phyloP scores from a whole-genome alignment of 2,113 vertebrate species.

The Pseudopipra pipra region DNA sequence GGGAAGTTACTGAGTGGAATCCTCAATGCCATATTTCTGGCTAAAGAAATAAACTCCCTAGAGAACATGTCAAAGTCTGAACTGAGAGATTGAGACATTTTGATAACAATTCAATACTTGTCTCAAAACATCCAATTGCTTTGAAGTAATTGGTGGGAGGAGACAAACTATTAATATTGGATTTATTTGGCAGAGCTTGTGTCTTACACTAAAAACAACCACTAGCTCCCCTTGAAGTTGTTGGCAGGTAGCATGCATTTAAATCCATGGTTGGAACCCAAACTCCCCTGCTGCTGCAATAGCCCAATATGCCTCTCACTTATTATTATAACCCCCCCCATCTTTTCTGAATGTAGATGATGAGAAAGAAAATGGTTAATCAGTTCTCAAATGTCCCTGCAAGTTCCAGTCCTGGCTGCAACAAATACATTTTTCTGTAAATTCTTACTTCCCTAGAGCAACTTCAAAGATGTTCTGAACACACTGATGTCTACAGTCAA shows the following conservation, averaged over 20 bases:
- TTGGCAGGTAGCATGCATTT: conserved; percentile 2
- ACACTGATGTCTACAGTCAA: neutral
- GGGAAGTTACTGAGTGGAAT: conserved; percentile 70
- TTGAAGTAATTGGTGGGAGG: conserved; percentile 42
- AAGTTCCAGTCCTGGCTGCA: neutral
- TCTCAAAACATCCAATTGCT: conserved; percentile 43
- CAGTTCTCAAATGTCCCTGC: neutral
- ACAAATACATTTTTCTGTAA: neutral
- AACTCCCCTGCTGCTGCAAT: neutral
- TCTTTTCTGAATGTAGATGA: neutral
- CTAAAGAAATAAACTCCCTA: conserved; percentile 43
- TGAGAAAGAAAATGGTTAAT: neutral
- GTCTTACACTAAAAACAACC: neutral
- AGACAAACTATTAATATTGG: conserved; percentile 41
- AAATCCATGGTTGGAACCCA: neutral
- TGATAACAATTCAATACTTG: conserved; percentile 59
- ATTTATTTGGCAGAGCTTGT: neutral
- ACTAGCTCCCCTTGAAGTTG: neutral
- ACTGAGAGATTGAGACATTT: conserved; percentile 49
- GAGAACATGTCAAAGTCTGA: conserved; percentile 45
- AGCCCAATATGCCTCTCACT: neutral
- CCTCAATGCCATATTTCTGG: conserved; percentile 65
- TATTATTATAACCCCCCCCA: fast-evolving
- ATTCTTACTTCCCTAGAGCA: neutral
- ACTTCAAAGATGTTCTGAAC: neutral